A percentile compares a stretch with the other conserved stretches of the same genome.
phyloP scores from a whole-genome alignment of 2,797 vertebrate genomes.

The Sebastiscus tertius region DNA sequence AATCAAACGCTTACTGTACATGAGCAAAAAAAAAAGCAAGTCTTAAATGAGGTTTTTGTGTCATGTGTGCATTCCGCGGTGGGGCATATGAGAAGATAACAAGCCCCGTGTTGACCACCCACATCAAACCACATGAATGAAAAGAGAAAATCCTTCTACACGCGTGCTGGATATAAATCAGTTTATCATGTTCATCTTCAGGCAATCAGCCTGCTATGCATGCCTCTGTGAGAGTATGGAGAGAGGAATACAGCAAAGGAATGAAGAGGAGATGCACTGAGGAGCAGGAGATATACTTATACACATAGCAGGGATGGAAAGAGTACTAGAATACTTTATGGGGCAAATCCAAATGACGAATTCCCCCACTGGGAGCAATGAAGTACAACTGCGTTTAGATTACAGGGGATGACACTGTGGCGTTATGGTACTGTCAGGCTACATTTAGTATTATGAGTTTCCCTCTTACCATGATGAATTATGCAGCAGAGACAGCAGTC shows the following conservation, averaged over 20 bases:
- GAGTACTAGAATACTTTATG: neutral
- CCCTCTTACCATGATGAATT: neutral
- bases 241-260: neutral
- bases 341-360: neutral
- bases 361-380: neutral
- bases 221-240: neutral
- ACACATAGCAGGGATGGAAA: neutral
- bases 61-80: neutral
- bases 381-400: neutral
- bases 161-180: slow-evolving; percentile 5
- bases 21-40: neutral
- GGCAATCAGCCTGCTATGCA: neutral
- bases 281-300: neutral
- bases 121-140: slow-evolving; percentile 14
- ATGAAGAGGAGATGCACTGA: neutral
- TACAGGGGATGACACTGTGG: neutral
- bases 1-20: neutral
- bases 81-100: neutral
- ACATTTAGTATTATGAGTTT: neutral
- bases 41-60: slow-evolving; percentile 1
- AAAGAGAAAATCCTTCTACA: neutral
- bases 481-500: neutral
- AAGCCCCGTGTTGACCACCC: neutral
- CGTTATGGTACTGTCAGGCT: neutral
- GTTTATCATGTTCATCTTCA: slow-evolving; percentile 1